Evolutionary conservation across 2,888 invertebrate genomes (phyloP).

Genomic region (Dichetophora obliterata): DNA sequence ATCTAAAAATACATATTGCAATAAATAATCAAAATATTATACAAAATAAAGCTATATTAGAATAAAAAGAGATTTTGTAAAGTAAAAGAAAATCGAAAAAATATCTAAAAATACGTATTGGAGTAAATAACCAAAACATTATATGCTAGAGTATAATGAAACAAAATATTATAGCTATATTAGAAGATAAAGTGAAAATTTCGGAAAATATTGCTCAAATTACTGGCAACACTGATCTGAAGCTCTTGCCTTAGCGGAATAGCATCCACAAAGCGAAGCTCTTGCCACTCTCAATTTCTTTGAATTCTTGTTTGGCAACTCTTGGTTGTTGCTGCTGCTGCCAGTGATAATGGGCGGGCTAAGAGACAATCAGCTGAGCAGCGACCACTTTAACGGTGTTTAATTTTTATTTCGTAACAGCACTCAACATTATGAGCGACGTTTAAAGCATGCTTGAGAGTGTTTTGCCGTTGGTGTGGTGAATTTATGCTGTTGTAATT

Average conservation of each 20-base stretch:
- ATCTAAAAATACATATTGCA: too few relatives aligned
- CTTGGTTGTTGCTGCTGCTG: neutral
- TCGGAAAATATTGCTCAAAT: too few relatives aligned
- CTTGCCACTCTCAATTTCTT: slow-evolving; percentile 16
- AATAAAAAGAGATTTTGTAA: too few relatives aligned
- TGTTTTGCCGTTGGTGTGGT: neutral
- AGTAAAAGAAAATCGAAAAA: too few relatives aligned
- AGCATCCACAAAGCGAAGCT: neutral
- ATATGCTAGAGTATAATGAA: too few relatives aligned
- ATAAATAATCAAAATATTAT: too few relatives aligned
- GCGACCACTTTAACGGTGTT: neutral
- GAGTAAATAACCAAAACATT: too few relatives aligned
- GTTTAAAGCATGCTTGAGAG: neutral
- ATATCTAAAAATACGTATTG: too few relatives aligned
- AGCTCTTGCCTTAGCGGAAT: neutral
- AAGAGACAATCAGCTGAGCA: neutral
- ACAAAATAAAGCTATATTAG: too few relatives aligned
- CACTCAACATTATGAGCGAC: neutral
- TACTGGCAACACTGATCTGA: too few relatives aligned
- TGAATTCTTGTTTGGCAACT: slow-evolving; percentile 21
- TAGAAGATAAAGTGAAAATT: too few relatives aligned
- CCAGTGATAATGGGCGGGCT: neutral
- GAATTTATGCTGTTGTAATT: neutral
- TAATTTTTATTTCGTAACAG: neutral
- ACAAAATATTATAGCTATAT: too few relatives aligned